A percentile compares a stretch with the other conserved stretches of the same genome.
Evolutionary conservation across 2,113 vertebrate genomes (phyloP).

Genomic region (Thunnus maccoyii): DNA sequence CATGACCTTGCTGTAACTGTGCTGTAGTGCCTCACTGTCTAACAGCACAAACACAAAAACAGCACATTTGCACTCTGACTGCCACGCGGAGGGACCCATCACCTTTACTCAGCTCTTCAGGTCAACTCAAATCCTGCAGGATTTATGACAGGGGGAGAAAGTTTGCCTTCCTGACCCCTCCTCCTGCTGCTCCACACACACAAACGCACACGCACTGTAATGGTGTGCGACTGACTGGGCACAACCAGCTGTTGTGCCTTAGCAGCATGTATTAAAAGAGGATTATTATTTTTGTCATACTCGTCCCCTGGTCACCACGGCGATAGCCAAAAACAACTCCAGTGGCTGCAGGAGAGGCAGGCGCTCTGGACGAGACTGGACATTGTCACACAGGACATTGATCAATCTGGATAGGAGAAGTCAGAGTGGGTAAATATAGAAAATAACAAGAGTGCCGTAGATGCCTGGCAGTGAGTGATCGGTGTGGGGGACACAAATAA

Average conservation of each 20-base stretch:
- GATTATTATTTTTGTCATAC: conserved; percentile 78
- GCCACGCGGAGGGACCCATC: neutral
- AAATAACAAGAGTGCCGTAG: conserved; percentile 78
- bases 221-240: conserved; percentile 32
- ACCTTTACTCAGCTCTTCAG: conserved; percentile 25
- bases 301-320: conserved; percentile 55
- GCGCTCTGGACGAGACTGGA: conserved; percentile 48
- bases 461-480: conserved; percentile 72
- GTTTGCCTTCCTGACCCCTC: neutral
- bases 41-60: neutral
- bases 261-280: conserved; percentile 66
- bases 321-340: conserved; percentile 70
- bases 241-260: conserved; percentile 73
- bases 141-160: conserved; percentile 8
- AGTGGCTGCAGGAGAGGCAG: conserved; percentile 44
- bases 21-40: conserved; percentile 17
- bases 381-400: conserved; percentile 58
- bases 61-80: neutral
- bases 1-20: conserved; percentile 44
- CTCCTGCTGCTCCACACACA: neutral
- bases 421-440: conserved; percentile 76
- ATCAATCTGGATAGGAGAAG: conserved; percentile 71
- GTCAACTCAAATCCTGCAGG: conserved; percentile 37
- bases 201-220: conserved; percentile 12
- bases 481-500: conserved; percentile 67